These are phyloP conservation scores for Jacana jacana DNA, from an alignment of 2,113 vertebrate species.

Conservation along the genomic window DNA sequence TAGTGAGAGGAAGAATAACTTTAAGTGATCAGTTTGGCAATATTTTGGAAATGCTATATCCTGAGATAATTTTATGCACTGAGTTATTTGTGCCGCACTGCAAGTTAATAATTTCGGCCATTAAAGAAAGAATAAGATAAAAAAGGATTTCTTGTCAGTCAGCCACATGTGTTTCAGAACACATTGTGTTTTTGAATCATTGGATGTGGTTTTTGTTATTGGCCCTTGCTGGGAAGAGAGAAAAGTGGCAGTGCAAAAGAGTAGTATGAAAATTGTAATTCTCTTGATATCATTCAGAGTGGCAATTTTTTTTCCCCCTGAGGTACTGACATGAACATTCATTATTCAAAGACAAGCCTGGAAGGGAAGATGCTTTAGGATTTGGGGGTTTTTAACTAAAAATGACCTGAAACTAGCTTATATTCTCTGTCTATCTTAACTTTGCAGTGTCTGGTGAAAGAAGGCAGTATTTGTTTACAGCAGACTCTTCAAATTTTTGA, in stretches of 20 bases:
- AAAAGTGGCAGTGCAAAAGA: background rate
- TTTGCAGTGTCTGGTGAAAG: background rate
- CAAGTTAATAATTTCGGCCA: background rate
- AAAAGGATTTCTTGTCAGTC: background rate
- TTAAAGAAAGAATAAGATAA: background rate
- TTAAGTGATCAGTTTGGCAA: background rate
- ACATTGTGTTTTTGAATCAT: background rate
- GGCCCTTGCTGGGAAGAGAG: background rate
- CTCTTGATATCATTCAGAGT: background rate
- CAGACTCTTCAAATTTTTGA: background rate
- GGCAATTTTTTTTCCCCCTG: background rate
- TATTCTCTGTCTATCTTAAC: background rate
- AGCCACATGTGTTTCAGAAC: background rate
- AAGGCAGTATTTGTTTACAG: background rate
- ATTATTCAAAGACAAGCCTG: background rate
- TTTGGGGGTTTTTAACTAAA: background rate
- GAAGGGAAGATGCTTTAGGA: background rate
- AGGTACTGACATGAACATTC: conserved; percentile 9
- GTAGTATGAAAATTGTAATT: background rate
- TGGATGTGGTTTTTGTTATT: background rate
- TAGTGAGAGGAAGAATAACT: background rate
- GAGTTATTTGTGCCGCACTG: background rate
- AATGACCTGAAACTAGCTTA: background rate
- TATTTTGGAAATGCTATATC: background rate
- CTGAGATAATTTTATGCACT: background rate